Conservation (phyloP, 1,140 invertebrate species). For the Philotrypesis tridentata region DNA sequence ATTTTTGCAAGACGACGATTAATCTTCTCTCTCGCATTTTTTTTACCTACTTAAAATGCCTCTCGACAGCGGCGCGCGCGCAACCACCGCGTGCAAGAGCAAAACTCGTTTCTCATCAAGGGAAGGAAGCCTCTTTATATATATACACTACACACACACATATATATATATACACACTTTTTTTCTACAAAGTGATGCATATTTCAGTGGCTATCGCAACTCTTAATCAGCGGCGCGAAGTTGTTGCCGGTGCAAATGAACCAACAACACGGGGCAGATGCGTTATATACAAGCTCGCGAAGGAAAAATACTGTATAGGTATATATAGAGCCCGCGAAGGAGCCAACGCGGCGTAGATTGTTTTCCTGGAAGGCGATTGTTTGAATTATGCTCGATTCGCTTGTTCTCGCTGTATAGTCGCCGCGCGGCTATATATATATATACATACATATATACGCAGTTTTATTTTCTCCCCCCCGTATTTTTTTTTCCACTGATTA, state of each 20-base stretch:
- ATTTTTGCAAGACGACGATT: background rate
- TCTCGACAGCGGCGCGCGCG: background rate
- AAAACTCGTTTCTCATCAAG: background rate
- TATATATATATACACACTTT: no score
- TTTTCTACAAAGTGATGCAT: background rate
- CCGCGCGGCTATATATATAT: no score
- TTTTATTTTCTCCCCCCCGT: no score
- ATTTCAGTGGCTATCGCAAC: background rate
- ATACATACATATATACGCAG: no score
- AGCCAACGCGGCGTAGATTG: background rate
- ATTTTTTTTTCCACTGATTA: no score
- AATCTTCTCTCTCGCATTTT: background rate
- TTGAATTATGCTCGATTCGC: background rate
- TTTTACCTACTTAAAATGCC: background rate
- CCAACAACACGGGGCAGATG: background rate
- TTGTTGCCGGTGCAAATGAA: background rate
- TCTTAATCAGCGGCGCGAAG: background rate
- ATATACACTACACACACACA: no score
- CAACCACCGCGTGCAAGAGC: background rate
- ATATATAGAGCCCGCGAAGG: background rate
- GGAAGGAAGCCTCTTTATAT: background rate
- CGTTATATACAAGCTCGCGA: background rate
- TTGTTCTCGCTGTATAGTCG: no score
- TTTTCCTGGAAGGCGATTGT: background rate
- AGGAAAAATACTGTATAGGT: background rate